Base-by-base conservation (phyloP, 1,140 invertebrate species). In the Coenobita brevimanus region DNA sequence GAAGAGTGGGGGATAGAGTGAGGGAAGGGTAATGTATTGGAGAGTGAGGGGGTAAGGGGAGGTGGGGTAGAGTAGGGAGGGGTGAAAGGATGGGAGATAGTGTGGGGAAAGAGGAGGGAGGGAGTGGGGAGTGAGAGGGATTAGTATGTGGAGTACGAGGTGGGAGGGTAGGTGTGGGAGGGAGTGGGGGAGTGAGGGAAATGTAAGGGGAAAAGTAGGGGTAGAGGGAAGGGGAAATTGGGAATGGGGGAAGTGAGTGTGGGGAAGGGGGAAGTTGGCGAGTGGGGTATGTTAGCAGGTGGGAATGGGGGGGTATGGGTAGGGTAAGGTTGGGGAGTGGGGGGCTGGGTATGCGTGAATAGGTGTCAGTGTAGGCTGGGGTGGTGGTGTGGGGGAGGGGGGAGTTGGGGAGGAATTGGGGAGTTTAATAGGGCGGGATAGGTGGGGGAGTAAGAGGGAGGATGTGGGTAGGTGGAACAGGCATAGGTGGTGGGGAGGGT, bases 361-460 rank as follows among this genome's bases (percentile, higher is more conserved):
- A 33, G 1, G 17, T 2, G 30, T n/a, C 30, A 36, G 36, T 21
- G 21, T 33, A 27, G n/a, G 21, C 33, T n/a, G 41, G 24, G 30
- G 10, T 0, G 57, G 24, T 10, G 21, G 3, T 1, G 8, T 38
- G 6, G 38, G n/a, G 27, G 60, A 41, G 33, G 67, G 38, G 62
- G 64, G 62, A 82, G 60, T n/a, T 3, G 43, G 80, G 41, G 80
- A 82, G 57, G 30, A 57, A 82, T 24, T 27, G 60, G 41, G 62
- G 24, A 33, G 41, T 24, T 0, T 0, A 69, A 30, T 17, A 36
- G n/a, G 60, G 43, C 57, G 64, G 80, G n/a, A 24, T 67, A 33
- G 54, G 38, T 64, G 36, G 64, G 62, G 41, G 80, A 69, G 80
- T 67, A 62, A 69, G 62, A 82, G 38, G 38, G 38, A 69, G 54